Base-by-base conservation (phyloP, 2,113 vertebrate species). In the Syngnathus typhle region DNA sequence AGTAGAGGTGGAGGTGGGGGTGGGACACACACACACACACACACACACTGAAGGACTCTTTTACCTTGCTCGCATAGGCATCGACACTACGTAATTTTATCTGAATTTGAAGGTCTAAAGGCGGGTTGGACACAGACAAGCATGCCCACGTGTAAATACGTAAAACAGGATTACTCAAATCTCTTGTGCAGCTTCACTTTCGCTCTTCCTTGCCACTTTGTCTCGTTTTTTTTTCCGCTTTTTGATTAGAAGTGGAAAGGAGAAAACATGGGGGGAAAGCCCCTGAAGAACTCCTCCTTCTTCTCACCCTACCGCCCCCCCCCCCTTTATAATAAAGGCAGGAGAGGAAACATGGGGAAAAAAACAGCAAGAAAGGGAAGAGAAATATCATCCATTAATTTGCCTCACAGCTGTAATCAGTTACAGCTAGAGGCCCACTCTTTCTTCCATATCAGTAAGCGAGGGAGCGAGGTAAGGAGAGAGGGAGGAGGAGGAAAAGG, bases 371-470 rank as follows among this genome's bases (percentile, higher is more conserved):
- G 64, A 21, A 52, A 65, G 63, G 76, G 63, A 73, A 44, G 75
- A 79, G 60, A 78, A 88, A 90, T 85, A 91, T 88, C 86, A 88
- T 88, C 85, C 87, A 90, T 90, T 88, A 82, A 88, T 91, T 91
- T 89, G 85, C 88, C 84, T 84, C 85, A 89, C 89, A 91, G 89
- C 92, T 89, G 87, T 86, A 86, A 91, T 88, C 90, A 83, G 86
- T 89, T 90, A 91, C 89, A 87, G 84, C 88, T 75, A 84, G 89
- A 88, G 90, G 85, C 86, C 78, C 86, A 77, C 82, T 80, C 13
- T 72, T 83, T 83, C 85, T 75, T 79, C 82, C 78, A 72, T 81
- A 87, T 88, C 83, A 87, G 73, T 46, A 11, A 68, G 65, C 75
- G 70, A 77, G 41, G 12, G 27, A 32, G 64, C 69, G 32, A 27